Conservation (phyloP, 23 tunicate genomes). For the Trididemnum miniatum region DNA sequence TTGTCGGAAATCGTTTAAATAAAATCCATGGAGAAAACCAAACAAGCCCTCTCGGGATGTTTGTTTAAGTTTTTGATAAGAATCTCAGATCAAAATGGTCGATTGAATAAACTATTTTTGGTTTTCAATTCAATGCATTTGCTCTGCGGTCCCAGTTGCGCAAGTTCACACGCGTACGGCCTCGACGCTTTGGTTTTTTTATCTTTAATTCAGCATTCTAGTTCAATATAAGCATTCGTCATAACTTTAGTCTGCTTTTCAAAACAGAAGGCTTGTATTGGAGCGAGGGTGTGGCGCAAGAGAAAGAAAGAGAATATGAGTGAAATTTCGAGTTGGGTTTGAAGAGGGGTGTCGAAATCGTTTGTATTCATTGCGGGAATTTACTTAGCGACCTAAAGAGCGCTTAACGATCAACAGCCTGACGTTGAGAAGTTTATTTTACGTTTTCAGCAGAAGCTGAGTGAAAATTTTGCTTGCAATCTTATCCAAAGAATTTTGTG, state of each 20-base stretch:
- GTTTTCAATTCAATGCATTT: neutral
- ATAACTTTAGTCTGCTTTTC: conserved; percentile 28
- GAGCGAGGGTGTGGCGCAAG: conserved; percentile 29
- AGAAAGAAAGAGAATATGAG: conserved; percentile 27
- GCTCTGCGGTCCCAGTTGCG: neutral
- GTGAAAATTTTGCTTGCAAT: neutral
- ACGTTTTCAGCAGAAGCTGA: neutral
- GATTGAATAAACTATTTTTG: neutral
- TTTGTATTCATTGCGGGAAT: conserved; percentile 37
- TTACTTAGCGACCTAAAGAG: conserved; percentile 9
- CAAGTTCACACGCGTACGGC: neutral
- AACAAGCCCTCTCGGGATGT: neutral
- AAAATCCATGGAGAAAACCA: neutral
- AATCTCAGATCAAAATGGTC: neutral
- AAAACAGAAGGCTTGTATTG: neutral
- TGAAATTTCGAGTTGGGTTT: neutral
- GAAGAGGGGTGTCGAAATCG: conserved; percentile 26
- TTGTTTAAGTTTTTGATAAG: neutral
- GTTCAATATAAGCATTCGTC: neutral
- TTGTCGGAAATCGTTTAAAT: neutral
- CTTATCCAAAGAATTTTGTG: neutral
- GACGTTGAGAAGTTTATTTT: conserved; percentile 21
- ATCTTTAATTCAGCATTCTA: neutral
- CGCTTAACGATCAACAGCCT: neutral
- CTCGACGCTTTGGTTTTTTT: neutral